These are phyloP conservation scores for Colistium nudipinnis DNA, from an alignment of 2,113 vertebrate genomes.

Conservation along the genomic window DNA sequence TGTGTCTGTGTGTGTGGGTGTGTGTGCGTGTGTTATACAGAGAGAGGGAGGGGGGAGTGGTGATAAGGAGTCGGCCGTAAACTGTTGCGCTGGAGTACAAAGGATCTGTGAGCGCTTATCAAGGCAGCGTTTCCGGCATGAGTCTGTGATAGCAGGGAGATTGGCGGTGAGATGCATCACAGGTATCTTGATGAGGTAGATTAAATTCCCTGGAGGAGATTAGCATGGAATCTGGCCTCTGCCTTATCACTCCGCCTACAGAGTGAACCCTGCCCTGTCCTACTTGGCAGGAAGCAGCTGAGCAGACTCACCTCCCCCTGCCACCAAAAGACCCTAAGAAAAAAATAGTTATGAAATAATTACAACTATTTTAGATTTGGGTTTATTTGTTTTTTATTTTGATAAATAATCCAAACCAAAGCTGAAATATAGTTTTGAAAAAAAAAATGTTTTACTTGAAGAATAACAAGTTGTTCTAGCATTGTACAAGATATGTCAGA, in stretches of 20 bases:
- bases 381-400: no score
- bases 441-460: no score
- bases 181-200: slow-evolving; percentile 72
- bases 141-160: slow-evolving; percentile 45
- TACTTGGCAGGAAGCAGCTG: slow-evolving; percentile 50
- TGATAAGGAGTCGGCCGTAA: slow-evolving; percentile 60
- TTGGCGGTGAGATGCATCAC: slow-evolving; percentile 66
- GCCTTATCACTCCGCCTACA: slow-evolving; percentile 58
- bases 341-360: no score
- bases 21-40: slow-evolving; percentile 4
- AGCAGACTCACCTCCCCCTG: slow-evolving; percentile 1
- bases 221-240: slow-evolving; percentile 72
- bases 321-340: neutral
- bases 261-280: slow-evolving; percentile 60
- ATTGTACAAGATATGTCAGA: no score
- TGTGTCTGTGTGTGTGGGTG: slow-evolving; percentile 13
- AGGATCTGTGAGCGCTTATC: slow-evolving; percentile 50
- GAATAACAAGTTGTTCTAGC: no score
- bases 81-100: slow-evolving; percentile 36
- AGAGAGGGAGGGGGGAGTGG: slow-evolving; percentile 10
- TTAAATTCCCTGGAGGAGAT: slow-evolving; percentile 60
- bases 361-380: no score
- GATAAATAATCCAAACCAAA: no score
- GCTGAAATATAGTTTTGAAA: no score
- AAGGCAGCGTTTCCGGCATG: slow-evolving; percentile 46